These are phyloP conservation scores for Acanthurus leucopareius DNA, from an alignment of 2,797 vertebrate species.

Conservation along the genomic window DNA sequence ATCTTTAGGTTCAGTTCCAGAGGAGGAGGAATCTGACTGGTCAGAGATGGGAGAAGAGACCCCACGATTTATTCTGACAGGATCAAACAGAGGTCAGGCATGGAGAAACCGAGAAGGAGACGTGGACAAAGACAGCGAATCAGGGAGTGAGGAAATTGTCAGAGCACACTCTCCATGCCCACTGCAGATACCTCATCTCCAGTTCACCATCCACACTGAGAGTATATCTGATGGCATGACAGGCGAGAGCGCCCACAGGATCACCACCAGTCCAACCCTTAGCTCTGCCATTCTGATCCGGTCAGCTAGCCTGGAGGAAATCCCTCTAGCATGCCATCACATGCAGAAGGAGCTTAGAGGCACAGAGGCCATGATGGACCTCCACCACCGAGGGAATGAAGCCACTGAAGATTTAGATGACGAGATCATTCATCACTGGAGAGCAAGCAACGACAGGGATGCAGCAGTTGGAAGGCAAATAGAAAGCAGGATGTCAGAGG, in stretches of 20 bases:
- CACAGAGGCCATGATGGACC: slow-evolving; percentile 80
- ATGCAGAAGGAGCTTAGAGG: slow-evolving; percentile 75
- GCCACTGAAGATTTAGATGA: slow-evolving; percentile 68
- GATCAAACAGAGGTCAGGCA: slow-evolving; percentile 61
- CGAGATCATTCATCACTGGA: slow-evolving; percentile 82
- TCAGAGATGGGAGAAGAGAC: slow-evolving; percentile 84
- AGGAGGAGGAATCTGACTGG: slow-evolving; percentile 88
- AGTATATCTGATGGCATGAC: slow-evolving; percentile 46
- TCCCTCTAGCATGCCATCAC: slow-evolving; percentile 71
- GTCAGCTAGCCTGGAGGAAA: slow-evolving; percentile 84
- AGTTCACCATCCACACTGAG: slow-evolving; percentile 80
- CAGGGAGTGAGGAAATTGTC: slow-evolving; percentile 72
- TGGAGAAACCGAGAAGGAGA: slow-evolving; percentile 75
- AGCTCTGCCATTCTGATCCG: slow-evolving; percentile 79
- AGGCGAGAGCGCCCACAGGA: slow-evolving; percentile 63
- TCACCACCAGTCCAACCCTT: slow-evolving; percentile 56
- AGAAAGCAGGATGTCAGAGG: slow-evolving; percentile 43
- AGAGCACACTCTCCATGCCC: slow-evolving; percentile 44
- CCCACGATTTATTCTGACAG: slow-evolving; percentile 65
- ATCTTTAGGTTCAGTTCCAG: slow-evolving; percentile 81
- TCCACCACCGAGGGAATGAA: slow-evolving; percentile 64
- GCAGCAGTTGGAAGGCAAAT: slow-evolving; percentile 23
- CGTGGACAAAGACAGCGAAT: slow-evolving; percentile 78
- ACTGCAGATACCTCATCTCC: slow-evolving; percentile 80
- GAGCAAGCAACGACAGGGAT: slow-evolving; percentile 55